Evolutionary conservation across 2,888 invertebrate species (phyloP).

Genomic region (Conomelus anceps): DNA sequence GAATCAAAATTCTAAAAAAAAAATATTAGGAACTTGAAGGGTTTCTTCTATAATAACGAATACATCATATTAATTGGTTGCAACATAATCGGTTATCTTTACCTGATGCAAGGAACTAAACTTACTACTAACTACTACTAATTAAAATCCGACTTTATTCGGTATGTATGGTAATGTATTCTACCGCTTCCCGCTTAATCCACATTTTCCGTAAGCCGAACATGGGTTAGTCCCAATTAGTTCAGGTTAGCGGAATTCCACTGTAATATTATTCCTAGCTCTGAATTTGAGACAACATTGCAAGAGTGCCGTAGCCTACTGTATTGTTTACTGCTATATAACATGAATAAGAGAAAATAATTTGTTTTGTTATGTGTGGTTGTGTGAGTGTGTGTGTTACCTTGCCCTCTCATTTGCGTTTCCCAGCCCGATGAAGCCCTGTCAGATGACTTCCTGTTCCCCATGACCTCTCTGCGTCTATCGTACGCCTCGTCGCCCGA

Average conservation of each 20-base stretch:
- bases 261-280: not conserved
- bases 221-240: too few relatives aligned
- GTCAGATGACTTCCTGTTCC: constrained; percentile 98
- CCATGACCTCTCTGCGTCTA: constrained; percentile 90
- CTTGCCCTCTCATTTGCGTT: constrained; percentile 33
- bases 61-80: too few relatives aligned
- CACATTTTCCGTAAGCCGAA: too few relatives aligned
- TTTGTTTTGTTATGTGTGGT: constrained; percentile 30
- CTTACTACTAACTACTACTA: too few relatives aligned
- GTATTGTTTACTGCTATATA: constrained; percentile 26
- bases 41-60: too few relatives aligned
- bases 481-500: constrained; percentile 95
- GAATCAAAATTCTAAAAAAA: too few relatives aligned
- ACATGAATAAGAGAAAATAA: constrained; percentile 32
- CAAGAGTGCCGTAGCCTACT: constrained; percentile 28
- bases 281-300: constrained; percentile 2
- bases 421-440: constrained; percentile 89
- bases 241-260: not conserved
- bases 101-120: too few relatives aligned
- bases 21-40: too few relatives aligned
- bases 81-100: too few relatives aligned
- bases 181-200: too few relatives aligned
- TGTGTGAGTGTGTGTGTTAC: constrained; percentile 2
- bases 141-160: too few relatives aligned
- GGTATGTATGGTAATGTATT: too few relatives aligned